A percentile compares a stretch with the other conserved stretches of the same genome.
These are phyloP conservation scores for Pteruthius melanotis DNA, from an alignment of 2,113 vertebrate species.

Conservation along the genomic window DNA sequence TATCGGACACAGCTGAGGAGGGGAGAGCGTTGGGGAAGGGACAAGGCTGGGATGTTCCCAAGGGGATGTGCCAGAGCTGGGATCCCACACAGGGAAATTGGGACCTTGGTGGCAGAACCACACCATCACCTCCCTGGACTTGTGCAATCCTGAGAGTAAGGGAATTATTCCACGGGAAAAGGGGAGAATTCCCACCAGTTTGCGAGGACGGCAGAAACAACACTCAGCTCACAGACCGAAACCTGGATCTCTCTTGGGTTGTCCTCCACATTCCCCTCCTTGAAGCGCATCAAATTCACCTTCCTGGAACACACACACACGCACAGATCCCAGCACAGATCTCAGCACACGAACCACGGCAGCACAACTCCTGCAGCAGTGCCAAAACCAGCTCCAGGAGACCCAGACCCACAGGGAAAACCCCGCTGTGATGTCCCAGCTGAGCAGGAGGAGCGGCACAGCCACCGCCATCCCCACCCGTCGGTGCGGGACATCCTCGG, in stretches of 20 bases:
- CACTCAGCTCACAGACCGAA: neutral
- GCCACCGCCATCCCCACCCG: fast-evolving
- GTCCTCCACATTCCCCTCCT: neutral
- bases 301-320: neutral
- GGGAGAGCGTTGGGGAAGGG: neutral
- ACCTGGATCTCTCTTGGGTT: no score
- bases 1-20: neutral
- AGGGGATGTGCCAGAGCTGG: neutral
- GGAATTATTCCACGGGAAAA: neutral
- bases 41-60: fast-evolving
- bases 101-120: neutral
- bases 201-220: neutral
- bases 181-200: neutral
- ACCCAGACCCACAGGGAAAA: neutral
- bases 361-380: neutral
- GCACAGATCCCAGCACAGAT: no score
- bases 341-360: fast-evolving
- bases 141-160: neutral
- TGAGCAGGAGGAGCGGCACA: neutral
- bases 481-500: fast-evolving
- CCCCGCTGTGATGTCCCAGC: fast-evolving
- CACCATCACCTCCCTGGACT: fast-evolving
- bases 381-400: neutral
- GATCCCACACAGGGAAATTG: fast-evolving
- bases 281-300: fast-evolving